These are phyloP conservation scores for Matsumurasca onukii DNA, from an alignment of 1,140 invertebrate genomes.

Conservation along the genomic window DNA sequence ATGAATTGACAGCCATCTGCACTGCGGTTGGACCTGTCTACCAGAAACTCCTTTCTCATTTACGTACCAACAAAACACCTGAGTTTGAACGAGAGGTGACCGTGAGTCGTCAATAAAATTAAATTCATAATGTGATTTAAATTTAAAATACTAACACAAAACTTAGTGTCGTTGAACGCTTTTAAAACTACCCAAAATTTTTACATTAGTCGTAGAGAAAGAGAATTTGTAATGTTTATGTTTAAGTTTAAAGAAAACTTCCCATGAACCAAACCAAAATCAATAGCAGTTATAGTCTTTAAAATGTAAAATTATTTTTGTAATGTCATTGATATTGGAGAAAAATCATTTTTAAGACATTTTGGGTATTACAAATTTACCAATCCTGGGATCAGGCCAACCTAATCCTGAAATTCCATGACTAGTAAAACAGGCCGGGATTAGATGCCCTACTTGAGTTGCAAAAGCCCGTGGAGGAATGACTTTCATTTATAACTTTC, in stretches of 20 bases:
- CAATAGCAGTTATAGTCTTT: too few relatives aligned
- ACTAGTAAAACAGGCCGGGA: too few relatives aligned
- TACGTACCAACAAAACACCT: constrained; percentile 7
- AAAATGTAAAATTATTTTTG: too few relatives aligned
- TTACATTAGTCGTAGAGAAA: neutral
- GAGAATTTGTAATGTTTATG: neutral
- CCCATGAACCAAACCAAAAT: neutral
- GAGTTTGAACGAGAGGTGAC: constrained; percentile 13
- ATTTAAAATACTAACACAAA: neutral
- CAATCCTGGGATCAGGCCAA: too few relatives aligned
- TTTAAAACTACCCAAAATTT: neutral
- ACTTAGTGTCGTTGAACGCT: neutral
- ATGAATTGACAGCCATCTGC: neutral
- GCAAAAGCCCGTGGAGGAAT: too few relatives aligned
- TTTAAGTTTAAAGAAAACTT: neutral
- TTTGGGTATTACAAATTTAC: too few relatives aligned
- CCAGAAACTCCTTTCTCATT: neutral
- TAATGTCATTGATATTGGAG: too few relatives aligned
- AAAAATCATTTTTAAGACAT: too few relatives aligned
- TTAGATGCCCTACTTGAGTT: too few relatives aligned
- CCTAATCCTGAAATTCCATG: too few relatives aligned
- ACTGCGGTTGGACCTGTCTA: neutral
- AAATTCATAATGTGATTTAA: neutral
- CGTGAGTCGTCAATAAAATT: neutral
- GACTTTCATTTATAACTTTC: too few relatives aligned